Percentiles rank a stretch among this genome's conserved stretches.
Evolutionary conservation across 2,888 invertebrate species (phyloP).

Genomic region (Drosophila koepferae): DNA sequence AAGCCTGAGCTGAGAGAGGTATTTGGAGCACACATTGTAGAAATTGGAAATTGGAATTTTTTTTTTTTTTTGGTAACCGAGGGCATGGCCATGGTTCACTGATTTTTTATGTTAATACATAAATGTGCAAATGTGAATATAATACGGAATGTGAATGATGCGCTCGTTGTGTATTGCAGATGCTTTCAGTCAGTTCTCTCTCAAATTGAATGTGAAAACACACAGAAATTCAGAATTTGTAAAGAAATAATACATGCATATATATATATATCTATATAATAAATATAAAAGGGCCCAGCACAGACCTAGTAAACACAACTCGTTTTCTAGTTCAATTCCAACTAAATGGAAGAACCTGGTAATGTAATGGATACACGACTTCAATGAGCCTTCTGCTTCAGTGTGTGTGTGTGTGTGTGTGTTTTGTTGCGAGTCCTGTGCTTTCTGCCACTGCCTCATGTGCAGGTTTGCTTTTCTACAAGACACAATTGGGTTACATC

Average conservation of each 20-base stretch:
- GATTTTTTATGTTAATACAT: conserved; percentile 82
- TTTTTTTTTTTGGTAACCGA: conserved; percentile 31
- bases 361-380: conserved; percentile 67
- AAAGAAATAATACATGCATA: conserved; percentile 10
- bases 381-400: conserved; percentile 27
- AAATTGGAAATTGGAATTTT: conserved; percentile 15
- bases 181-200: conserved; percentile 32
- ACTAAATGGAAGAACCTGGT: conserved; percentile 70
- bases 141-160: conserved; percentile 21
- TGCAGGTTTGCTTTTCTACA: conserved; percentile 42
- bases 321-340: conserved; percentile 78
- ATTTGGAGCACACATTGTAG: conserved; percentile 44
- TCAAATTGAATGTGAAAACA: conserved; percentile 13
- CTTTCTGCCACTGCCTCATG: neutral
- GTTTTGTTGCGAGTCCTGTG: conserved; percentile 31
- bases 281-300: conserved; percentile 36
- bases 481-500: conserved; percentile 71
- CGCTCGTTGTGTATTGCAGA: conserved; percentile 26
- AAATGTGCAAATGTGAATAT: conserved; percentile 60
- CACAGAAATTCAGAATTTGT: conserved; percentile 7
- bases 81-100: conserved; percentile 76
- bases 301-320: conserved; percentile 51
- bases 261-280: conserved; percentile 39
- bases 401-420: conserved; percentile 17
- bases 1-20: conserved; percentile 31